Conservation (phyloP, 2,888 invertebrate species). For the Pseudanteris insignis region DNA sequence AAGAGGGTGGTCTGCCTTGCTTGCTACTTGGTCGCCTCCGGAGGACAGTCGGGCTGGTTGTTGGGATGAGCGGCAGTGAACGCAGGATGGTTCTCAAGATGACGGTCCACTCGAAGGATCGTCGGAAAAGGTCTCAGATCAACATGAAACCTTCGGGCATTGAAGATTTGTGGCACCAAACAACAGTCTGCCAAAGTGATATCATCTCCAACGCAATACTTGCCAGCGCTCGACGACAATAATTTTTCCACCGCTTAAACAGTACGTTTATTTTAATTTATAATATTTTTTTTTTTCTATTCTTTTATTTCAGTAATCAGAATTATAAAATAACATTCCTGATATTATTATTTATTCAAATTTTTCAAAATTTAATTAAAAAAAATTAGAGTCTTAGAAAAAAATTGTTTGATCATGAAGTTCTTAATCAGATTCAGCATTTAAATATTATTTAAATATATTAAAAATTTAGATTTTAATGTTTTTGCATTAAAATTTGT, state of each 20-base stretch:
- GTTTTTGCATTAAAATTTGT: conserved; percentile 32
- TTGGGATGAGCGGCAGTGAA: conserved; percentile 92
- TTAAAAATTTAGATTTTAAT: too few relatives aligned
- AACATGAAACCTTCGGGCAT: conserved; percentile 94
- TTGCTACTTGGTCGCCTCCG: conserved; percentile 81
- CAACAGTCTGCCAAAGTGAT: conserved; percentile 95
- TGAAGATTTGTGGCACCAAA: conserved; percentile 94
- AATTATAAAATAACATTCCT: not conserved
- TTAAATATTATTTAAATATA: conserved; percentile 23
- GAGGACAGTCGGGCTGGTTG: conserved; percentile 94
- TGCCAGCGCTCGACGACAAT: conserved; percentile 83
- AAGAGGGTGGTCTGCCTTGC: conserved; percentile 66
- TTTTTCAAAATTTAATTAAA: too few relatives aligned
- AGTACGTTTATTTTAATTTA: conserved; percentile 33
- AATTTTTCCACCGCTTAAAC: conserved; percentile 84
- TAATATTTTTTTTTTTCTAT: conserved; percentile 11
- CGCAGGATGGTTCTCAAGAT: conserved; percentile 86
- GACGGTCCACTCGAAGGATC: conserved; percentile 86
- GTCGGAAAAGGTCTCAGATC: conserved; percentile 90
- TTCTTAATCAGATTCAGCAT: conserved; percentile 8
- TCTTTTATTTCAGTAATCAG: not conserved
- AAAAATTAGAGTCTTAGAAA: too few relatives aligned
- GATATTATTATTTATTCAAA: not conserved
- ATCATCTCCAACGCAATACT: conserved; percentile 93
- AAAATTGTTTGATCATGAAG: too few relatives aligned